Percentiles rank a stretch among this genome's conserved stretches.
These are phyloP conservation scores for Collichthys lucidus DNA, from an alignment of 2,113 vertebrate species.

Conservation along the genomic window DNA sequence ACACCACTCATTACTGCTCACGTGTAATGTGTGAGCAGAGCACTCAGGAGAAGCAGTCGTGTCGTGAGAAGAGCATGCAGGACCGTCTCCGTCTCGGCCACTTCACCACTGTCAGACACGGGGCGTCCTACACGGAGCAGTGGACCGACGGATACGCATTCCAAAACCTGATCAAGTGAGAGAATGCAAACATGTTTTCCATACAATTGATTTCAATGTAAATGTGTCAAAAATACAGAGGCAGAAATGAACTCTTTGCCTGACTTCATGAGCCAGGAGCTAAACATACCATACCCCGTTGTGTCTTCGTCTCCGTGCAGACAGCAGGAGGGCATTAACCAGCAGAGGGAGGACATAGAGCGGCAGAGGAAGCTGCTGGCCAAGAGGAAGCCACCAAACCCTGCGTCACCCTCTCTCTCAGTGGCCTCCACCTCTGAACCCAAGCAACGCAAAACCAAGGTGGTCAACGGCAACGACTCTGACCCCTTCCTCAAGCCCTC, in stretches of 20 bases:
- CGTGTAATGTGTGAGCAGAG: constrained; percentile 83
- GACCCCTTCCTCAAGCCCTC: constrained; percentile 98
- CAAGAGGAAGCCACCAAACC: constrained; percentile 96
- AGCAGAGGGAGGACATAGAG: constrained; percentile 99
- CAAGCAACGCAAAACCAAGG: constrained; percentile 99
- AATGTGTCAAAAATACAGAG: not conserved
- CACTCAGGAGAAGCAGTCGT: constrained; percentile 98
- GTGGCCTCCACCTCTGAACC: constrained; percentile 93
- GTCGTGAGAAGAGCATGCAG: constrained; percentile 99
- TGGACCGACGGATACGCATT: constrained; percentile 99
- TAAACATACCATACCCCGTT: not conserved
- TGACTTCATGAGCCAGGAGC: not conserved
- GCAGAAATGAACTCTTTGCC: not conserved
- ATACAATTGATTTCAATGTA: not conserved
- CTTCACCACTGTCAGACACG: constrained; percentile 98
- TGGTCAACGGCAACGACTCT: constrained; percentile 98
- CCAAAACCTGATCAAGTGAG: constrained; percentile 99
- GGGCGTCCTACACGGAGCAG: constrained; percentile 98
- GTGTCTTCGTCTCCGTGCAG: constrained; percentile 78
- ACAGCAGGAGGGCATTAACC: constrained; percentile 99
- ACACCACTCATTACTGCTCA: not conserved
- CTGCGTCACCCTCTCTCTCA: constrained; percentile 92
- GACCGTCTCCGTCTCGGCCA: constrained; percentile 97
- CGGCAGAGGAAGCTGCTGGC: constrained; percentile 97
- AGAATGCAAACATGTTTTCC: not conserved